Conservation (phyloP, 37 sponge, comb jelly and placozoan species). For the Cliona cf. orientalis region DNA sequence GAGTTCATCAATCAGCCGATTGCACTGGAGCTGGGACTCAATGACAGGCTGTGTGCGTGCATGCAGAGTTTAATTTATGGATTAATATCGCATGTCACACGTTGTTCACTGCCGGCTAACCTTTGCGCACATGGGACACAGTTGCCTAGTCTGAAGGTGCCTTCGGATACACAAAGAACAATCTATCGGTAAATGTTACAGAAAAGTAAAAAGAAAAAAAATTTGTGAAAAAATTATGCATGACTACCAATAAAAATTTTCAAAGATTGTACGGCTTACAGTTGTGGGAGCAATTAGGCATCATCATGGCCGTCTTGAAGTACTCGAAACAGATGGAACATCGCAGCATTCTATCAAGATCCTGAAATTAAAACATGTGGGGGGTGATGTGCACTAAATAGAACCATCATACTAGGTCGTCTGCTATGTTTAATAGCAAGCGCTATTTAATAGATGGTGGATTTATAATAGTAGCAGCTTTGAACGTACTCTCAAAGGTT, state of each 20-base stretch:
- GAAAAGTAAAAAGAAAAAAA: background rate
- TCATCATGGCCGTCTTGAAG: conserved; percentile 45
- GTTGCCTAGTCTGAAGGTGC: conserved; percentile 12
- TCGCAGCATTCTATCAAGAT: conserved; percentile 45
- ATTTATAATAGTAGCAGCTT: background rate
- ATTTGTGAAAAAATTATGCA: background rate
- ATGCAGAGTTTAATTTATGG: background rate
- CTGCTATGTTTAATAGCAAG: background rate
- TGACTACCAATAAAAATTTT: background rate
- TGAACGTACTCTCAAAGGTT: conserved; percentile 4
- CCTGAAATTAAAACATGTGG: conserved; percentile 12
- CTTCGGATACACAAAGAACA: conserved; percentile 65
- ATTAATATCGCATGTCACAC: background rate
- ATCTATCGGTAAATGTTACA: conserved; percentile 7
- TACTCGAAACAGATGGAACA: conserved; percentile 69
- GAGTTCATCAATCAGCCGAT: conserved; percentile 33
- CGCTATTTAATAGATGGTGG: background rate
- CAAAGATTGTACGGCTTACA: conserved; percentile 19
- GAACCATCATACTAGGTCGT: background rate
- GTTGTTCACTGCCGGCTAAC: conserved; percentile 13
- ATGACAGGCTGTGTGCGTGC: background rate
- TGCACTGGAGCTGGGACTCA: background rate
- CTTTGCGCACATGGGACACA: conserved; percentile 44
- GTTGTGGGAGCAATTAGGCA: conserved; percentile 57
- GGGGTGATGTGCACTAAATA: background rate